Evolutionary conservation across 2,888 invertebrate species (phyloP), one percentile per base, ranked within the genome.

Genomic region (Apodemia hepburni): DNA sequence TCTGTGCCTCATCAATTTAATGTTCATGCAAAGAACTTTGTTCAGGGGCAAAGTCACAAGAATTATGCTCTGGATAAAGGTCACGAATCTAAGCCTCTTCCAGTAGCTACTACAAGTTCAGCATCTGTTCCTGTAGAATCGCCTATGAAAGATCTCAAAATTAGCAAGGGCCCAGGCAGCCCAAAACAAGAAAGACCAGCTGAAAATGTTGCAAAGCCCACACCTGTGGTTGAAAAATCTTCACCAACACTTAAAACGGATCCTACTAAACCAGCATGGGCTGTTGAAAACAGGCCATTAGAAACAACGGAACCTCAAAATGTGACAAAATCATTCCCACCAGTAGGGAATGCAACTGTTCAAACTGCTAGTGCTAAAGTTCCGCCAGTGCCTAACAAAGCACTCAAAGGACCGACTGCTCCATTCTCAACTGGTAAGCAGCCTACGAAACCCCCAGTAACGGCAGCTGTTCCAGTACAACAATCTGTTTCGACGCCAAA

Each of bases 1-100:
- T 74, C 82, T 51, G 72, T 80, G 59, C 82, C 88, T 22, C 89
- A 92, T 71, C 85, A 91, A 74, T 85, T 92, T 77, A 90, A 92
- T 66, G 92, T 92, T 8, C 89, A 92, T 67, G 92, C 92, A 1
- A 92, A 86, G 71, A 92, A 91, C 74, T 92, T 88, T 76, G 88
- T 92, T 5, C 85, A 84, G 58, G 87, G 86, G 5, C 89, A 89
- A 61, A 79, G 79, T 65, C 85, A 85, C 59, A 77, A 71, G 59
- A 79, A 80, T 66, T 77, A 70, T 5, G 86, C 77, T 66, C 68
- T 75, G 1, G 75, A 75, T 11, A 87, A 87, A 65, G 71, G 42
- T 57, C 85, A 75, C n/a, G 87, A 87, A 61, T 79, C 70, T 59
- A 79, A 77, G 61, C 77, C 79, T 12, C 75, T 76, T 12, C 75